Percentiles rank a stretch among this genome's conserved stretches.
Conservation (phyloP, 2,797 vertebrate genomes). For the Anas flavirostris region DNA sequence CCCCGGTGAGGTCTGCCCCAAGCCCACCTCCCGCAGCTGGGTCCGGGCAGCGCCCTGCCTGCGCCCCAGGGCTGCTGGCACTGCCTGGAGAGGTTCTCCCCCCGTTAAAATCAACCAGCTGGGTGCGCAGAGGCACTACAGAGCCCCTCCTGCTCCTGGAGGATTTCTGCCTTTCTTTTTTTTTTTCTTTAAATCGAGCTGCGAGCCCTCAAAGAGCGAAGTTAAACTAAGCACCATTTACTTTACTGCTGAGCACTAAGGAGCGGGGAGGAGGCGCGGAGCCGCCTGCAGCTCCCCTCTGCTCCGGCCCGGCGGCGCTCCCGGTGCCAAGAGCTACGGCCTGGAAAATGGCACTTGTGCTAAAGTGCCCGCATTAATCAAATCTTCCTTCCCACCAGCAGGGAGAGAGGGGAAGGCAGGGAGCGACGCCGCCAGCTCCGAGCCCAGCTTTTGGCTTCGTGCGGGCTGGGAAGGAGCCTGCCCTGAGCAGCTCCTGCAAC, state of each 20-base stretch:
- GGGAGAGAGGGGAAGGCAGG: not conserved
- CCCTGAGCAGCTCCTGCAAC: rapidly evolving
- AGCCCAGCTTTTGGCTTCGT: not conserved
- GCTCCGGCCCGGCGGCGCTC: not conserved
- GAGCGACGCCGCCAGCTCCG: not conserved
- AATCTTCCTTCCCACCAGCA: conserved; percentile 55
- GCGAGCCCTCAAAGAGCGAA: conserved; percentile 52
- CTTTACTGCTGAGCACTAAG: conserved; percentile 66
- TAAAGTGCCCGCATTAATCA: conserved; percentile 66
- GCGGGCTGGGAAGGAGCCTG: rapidly evolving
- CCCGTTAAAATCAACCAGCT: conserved; percentile 75
- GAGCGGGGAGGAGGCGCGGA: conserved; percentile 13
- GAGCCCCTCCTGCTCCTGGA: conserved; percentile 44
- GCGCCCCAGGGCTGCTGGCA: not conserved
- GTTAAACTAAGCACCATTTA: conserved; percentile 72
- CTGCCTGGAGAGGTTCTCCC: conserved; percentile 55
- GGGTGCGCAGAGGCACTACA: conserved; percentile 48
- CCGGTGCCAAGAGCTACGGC: conserved; percentile 55
- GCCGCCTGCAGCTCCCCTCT: conserved; percentile 12
- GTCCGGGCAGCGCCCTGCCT: conserved; percentile 2
- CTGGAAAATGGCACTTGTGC: conserved; percentile 68
- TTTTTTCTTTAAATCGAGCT: conserved; percentile 63
- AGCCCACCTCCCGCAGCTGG: not conserved
- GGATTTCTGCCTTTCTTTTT: not conserved
- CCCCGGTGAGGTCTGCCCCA: not conserved